These are phyloP conservation scores for Oedothorax gibbosus DNA, from an alignment of 1,140 invertebrate species.

Conservation along the genomic window DNA sequence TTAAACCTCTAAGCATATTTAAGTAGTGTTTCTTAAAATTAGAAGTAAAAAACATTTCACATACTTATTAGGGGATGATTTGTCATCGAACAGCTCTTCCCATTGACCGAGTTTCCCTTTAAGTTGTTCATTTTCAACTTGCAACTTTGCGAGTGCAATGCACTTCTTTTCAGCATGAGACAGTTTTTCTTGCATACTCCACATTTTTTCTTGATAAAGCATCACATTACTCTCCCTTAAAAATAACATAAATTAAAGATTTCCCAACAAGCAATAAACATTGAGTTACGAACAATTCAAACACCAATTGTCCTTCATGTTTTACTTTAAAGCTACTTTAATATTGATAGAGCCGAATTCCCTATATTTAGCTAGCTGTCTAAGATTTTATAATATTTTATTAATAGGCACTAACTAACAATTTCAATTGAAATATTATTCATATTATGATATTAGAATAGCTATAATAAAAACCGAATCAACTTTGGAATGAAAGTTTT, in stretches of 20 bases:
- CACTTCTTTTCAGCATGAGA: slow-evolving; percentile 45
- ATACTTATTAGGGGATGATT: slow-evolving; percentile 36
- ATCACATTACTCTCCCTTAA: slow-evolving; percentile 48
- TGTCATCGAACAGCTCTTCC: slow-evolving; percentile 53
- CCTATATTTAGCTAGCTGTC: too few species aligned
- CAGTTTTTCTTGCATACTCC: slow-evolving; percentile 48
- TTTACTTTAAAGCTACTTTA: too few species aligned
- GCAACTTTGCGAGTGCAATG: slow-evolving; percentile 23
- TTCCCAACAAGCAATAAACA: too few species aligned
- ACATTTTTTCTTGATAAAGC: slow-evolving; percentile 55
- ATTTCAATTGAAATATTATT: too few species aligned
- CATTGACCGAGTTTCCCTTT: slow-evolving; percentile 39
- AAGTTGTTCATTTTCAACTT: slow-evolving; percentile 54
- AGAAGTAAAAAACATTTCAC: background rate
- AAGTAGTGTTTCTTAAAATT: background rate
- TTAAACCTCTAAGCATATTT: background rate
- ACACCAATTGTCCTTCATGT: too few species aligned
- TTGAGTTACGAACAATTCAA: too few species aligned
- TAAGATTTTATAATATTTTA: too few species aligned
- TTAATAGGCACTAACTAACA: too few species aligned
- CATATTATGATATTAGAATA: too few species aligned
- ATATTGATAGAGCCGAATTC: too few species aligned
- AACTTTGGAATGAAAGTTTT: too few species aligned
- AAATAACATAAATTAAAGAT: background rate
- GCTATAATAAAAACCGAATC: too few species aligned